Evolutionary conservation across 1,140 invertebrate genomes (phyloP), one percentile per base, ranked within the genome.

Genomic region (Eumaeus atala): DNA sequence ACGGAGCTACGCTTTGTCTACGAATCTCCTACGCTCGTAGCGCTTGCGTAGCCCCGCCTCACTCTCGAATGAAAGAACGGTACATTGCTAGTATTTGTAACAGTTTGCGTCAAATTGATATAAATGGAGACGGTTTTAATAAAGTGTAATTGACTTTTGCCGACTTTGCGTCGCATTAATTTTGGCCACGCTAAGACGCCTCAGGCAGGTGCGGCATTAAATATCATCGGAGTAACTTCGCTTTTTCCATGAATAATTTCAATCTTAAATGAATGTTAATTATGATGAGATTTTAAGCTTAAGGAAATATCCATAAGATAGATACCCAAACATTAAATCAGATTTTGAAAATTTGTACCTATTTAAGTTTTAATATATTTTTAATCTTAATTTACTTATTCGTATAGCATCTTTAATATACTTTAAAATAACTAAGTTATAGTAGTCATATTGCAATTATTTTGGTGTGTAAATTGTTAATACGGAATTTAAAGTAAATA

Each of bases 91-190:
- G 84, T 87, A 87, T 87, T 87, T 87, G 84, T 87, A 87, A 84
- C 84, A 84, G 84, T 87, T 87, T 87, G 83, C 80, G 78, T 84
- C 84, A 87, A 87, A 87, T 87, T 87, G 81, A 87, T 87, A 84
- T 87, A 84, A 84, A 87, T 87, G 79, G 78, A 87, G 83, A 87
- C 77, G 83, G 83, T 87, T 87, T 86, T 87, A 87, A 87, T 87
- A 87, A 87, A 87, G 77, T 84, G 78, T 87, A 87, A 87, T 87
- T 87, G 84, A 87, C 81, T 87, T 85, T 84, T 84, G 84, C 75
- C 78, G 77, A 87, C 74, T 87, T 84, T 80, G 77, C 79, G 79
- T 82, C 78, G 78, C 84, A 84, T 83, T 84, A 84, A 87, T 84
- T 86, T 84, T 71, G 77, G 77, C 83, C 81, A 84, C 77, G 81